Evolutionary conservation across 2,888 invertebrate genomes (phyloP), one percentile per base, ranked within the genome.

Genomic region (Calliopum simillimum): DNA sequence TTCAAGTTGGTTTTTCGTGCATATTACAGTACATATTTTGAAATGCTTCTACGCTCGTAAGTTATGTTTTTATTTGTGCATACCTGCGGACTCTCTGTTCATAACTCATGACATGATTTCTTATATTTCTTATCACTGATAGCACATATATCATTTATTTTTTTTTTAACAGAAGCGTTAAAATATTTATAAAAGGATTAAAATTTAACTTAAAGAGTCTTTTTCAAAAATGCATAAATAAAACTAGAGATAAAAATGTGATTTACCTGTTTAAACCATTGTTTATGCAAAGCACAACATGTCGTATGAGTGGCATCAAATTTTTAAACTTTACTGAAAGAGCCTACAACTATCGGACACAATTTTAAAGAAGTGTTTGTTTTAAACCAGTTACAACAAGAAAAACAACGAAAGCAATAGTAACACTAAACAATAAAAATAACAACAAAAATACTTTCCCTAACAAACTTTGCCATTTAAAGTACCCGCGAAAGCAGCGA

Each of bases 401-500:
- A 25, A 66, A 6, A 12, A 33, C 53, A 55, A 53, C 53, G 55
- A 55, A 1, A 19, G 21, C 55, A 43, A 55, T 14, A 11, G 13
- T n/a, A 41, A 63, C n/a, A 47, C 4, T 33, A 33, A 62, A 47
- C 41, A 59, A n/a, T 19, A 16, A 59, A 59, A 41, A 33, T 25
- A 25, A 16, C 49, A 33, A 23, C 43, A 33, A 33, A 33, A 44
- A 65, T 19, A 23, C 41, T 19, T 25, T 33, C 64, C 66, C 44
- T 25, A 53, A 65, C 59, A 46, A 67, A 67, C 51, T 65, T 46
- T 55, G 33, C 44, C 63, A 47, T 71, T 71, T 43, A 46, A 62
- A 68, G 62, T 67, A 64, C 56, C 64, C 71, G 74, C 74, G 76
- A 81, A 80, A 73, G 71, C 81, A 81, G 64, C 80, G 75, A 81